phyloP scores from a whole-genome alignment of 2,888 invertebrate species.

The Aethes cnicana region DNA sequence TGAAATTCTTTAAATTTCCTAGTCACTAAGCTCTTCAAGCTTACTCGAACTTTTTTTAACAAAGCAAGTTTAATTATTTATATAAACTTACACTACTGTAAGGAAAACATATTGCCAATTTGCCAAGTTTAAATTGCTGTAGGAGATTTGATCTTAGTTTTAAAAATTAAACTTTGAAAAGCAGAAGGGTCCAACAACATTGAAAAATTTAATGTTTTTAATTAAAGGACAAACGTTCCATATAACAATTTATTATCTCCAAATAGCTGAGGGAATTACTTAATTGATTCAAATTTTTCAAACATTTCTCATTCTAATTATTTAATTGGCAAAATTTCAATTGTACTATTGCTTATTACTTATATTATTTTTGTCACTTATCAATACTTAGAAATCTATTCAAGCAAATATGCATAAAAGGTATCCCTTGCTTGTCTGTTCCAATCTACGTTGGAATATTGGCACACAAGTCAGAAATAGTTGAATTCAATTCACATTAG shows the following conservation, averaged over 20 bases:
- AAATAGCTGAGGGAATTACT: slow-evolving; percentile 9
- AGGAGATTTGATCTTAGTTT: neutral
- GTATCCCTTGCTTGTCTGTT: neutral
- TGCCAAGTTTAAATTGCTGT: too few relatives aligned
- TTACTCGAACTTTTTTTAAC: slow-evolving; percentile 30
- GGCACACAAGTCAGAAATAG: too few relatives aligned
- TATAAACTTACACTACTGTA: too few relatives aligned
- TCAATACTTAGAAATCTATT: neutral
- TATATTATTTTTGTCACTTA: neutral
- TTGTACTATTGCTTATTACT: slow-evolving; percentile 22
- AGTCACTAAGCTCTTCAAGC: slow-evolving; percentile 60
- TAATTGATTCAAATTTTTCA: slow-evolving; percentile 16
- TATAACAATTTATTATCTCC: slow-evolving; percentile 11
- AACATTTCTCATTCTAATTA: slow-evolving; percentile 14
- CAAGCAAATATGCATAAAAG: neutral
- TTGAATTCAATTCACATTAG: too few relatives aligned
- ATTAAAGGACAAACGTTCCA: slow-evolving; percentile 11
- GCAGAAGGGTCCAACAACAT: neutral
- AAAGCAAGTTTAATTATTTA: slow-evolving; percentile 22
- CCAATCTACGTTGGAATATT: too few relatives aligned
- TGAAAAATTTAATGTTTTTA: neutral
- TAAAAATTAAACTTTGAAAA: neutral
- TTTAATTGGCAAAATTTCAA: slow-evolving; percentile 30
- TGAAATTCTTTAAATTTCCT: slow-evolving; percentile 63
- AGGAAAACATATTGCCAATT: too few relatives aligned